Evolutionary conservation across 2,113 vertebrate genomes (phyloP), one percentile per base, ranked within the genome.

Genomic region (Saccopteryx leptura): DNA sequence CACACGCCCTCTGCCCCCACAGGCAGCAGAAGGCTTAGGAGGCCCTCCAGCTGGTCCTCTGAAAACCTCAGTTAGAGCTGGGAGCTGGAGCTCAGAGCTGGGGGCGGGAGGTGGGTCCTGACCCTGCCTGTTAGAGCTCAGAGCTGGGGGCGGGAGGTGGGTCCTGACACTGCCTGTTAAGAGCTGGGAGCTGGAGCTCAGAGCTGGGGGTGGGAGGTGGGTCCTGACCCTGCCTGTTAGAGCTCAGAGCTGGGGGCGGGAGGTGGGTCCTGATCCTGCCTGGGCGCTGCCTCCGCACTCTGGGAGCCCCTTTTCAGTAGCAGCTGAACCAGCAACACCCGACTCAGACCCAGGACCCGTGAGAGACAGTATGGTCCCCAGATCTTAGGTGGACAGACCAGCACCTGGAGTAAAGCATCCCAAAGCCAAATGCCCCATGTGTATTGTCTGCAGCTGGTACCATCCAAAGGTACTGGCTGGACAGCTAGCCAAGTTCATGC

Each of bases 271-370:
- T 9, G 8, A 93, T 84, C 72, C 68, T 88, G 83, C 95, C 86
- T 15, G 52, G 84, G 65, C 56, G 7, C 93, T 61, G 65, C 86
- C 79, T 75, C 68, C 91, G 52, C 21, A 65, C 26, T 12, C 71
- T 71, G 88, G 68, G 52, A 39, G 11, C 69, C 10, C 14, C 10
- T 21, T 56, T 56, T 85, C 58, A 65, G 66, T 2, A 56, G 72
- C 94, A 86, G 79, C 90, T 85, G 88, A 93, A 91, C 95, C 75
- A 96, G 90, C 95, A 96, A 60, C 48, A 58, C 58, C 58, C 0
- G 3, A 33, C 46, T 81, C 66, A 66, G 84, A 83, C 9, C 28
- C 86, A 39, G 52, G 78, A 33, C n/a, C 75, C 72, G n/a, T 8
- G 15, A 54, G 50, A 95, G 52, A 79, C n/a, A 71, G 60, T 14